Percentiles rank a stretch among this genome's conserved stretches.
phyloP scores from a whole-genome alignment of 1,140 invertebrate species.

The Aporrectodea caliginosa region DNA sequence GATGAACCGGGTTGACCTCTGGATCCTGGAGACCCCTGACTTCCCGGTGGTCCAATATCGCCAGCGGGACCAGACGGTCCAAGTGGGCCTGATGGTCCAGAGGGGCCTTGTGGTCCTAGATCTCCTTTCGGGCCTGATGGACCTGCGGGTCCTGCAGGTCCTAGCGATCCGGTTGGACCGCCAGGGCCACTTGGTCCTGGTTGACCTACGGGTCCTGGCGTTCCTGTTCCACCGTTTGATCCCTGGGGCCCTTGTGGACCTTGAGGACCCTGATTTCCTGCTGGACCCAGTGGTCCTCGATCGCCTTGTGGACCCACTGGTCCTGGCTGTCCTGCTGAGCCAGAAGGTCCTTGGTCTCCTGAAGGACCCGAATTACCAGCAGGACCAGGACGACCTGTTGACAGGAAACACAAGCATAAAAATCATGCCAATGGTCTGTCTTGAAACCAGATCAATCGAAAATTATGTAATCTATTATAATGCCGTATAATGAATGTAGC shows the following conservation, averaged over 20 bases:
- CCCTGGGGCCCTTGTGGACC: constrained; percentile 10
- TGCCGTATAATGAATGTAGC: no score
- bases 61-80: constrained; percentile 33
- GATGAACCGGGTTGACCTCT: constrained; percentile 17
- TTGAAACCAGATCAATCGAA: no score
- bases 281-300: not conserved
- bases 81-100: constrained; percentile 35
- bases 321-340: not conserved
- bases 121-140: constrained; percentile 69
- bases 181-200: constrained; percentile 29
- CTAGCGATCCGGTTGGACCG: constrained; percentile 37
- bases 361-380: not conserved
- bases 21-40: constrained; percentile 21
- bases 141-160: constrained; percentile 57
- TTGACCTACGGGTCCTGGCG: constrained; percentile 31
- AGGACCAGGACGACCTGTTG: not conserved
- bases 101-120: constrained; percentile 66
- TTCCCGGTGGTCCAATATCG: constrained; percentile 21
- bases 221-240: not conserved
- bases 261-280: not conserved
- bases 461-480: no score
- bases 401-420: no score
- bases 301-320: not conserved
- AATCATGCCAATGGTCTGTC: no score
- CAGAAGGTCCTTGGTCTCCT: not conserved